Evolutionary conservation across 2,888 invertebrate species (phyloP).

Genomic region (Idaea aversata): DNA sequence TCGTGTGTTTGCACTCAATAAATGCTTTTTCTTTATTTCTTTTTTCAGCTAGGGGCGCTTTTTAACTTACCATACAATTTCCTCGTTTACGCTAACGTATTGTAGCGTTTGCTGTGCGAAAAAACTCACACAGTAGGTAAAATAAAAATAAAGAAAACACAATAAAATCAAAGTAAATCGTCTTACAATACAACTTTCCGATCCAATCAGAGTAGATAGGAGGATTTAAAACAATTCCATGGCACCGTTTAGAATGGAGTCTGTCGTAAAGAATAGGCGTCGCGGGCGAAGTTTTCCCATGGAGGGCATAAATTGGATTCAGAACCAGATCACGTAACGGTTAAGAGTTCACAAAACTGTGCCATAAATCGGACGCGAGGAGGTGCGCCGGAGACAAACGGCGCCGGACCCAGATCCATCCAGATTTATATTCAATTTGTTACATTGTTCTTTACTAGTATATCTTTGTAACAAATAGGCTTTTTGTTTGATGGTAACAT

Average conservation of each 20-base stretch:
- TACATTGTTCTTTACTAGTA: not conserved
- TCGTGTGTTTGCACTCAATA: no score
- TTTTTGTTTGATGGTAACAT: not conserved
- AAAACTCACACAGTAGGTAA: not conserved
- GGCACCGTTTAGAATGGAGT: constrained; percentile 39
- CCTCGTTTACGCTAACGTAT: no score
- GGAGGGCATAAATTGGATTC: constrained; percentile 78
- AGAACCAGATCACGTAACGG: constrained; percentile 80
- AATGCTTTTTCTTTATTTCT: no score
- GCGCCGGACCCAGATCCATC: constrained; percentile 51
- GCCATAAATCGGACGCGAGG: constrained; percentile 78
- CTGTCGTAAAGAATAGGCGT: constrained; percentile 74
- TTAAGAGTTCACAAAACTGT: constrained; percentile 80
- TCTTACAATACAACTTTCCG: not conserved
- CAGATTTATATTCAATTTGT: constrained; percentile 24
- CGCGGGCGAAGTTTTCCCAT: constrained; percentile 70
- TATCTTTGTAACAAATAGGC: not conserved
- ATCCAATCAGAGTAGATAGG: constrained; percentile 28
- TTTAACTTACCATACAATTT: no score
- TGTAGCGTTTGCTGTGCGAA: no score
- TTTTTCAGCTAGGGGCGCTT: no score
- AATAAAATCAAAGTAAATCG: not conserved
- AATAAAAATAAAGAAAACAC: not conserved
- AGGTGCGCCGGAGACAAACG: constrained; percentile 80
- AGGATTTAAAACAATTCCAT: constrained; percentile 40